Base-by-base conservation (phyloP, 2,888 invertebrate species). In the Pristionchus entomophagus region DNA sequence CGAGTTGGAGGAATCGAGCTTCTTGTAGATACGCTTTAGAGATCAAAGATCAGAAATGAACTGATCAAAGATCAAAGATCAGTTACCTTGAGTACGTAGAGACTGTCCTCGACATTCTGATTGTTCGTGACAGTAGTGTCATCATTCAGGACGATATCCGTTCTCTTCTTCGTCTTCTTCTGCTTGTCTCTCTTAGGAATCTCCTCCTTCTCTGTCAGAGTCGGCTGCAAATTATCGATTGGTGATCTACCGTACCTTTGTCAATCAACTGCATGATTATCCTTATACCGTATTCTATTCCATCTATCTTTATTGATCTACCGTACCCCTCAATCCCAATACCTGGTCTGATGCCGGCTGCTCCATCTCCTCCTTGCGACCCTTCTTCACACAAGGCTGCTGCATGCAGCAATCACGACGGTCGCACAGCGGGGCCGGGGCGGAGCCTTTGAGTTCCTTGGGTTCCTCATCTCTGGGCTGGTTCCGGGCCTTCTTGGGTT, bases 321-420 rank as follows among this genome's bases (percentile, higher is more conserved):
- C 56, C 10, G 56, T 56, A 56, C 5, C 5, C 56, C 56, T 17
- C n/a, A 14, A 56, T 22, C 22, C n/a, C 4, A 56, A 56, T 73
- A 73, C 73, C 73, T 73, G 73, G 26, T 73, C 73, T 6, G 65
- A 35, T 22, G 35, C 38, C 17, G 65, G 38, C 8, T 73, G 32
- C 41, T 38, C 32, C 65, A 12, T 65, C 65, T 29, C 17, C 65
- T 59, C 29, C 32, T 32, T 65, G 14, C 38, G n/a, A 22, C 32
- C 41, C 19, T 73, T 73, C 73, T 73, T 73, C 73, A 73, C 73
- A 73, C 73, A 73, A 8, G 73, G 73, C 12, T 73, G 45, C 73
- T 73, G 73, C 73, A 73, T 73, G 41, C 73, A 73, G 45, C 73
- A 73, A 6, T 73, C 73, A n/a, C 73, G 41, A 14, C 73, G 41